These are phyloP conservation scores for Periophthalmus modestus DNA, from an alignment of 2,113 vertebrate species.

Conservation along the genomic window DNA sequence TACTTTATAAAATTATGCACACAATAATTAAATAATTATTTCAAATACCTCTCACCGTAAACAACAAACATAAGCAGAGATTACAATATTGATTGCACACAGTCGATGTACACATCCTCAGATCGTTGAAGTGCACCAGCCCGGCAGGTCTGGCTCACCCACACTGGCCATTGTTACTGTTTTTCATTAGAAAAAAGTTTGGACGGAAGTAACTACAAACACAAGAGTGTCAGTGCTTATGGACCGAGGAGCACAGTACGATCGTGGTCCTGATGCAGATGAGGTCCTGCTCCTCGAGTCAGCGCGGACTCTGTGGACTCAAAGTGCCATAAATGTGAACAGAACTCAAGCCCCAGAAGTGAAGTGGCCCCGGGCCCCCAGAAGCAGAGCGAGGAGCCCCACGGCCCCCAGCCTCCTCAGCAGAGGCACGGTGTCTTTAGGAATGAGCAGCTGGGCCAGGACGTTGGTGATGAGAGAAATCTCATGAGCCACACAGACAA, in stretches of 20 bases:
- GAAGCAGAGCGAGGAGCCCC: slow-evolving; percentile 78
- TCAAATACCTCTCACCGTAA: slow-evolving; percentile 52
- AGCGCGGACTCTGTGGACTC: neutral
- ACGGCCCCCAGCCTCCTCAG: slow-evolving; percentile 83
- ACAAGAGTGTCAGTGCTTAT: slow-evolving; percentile 29
- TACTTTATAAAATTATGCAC: slow-evolving; percentile 75
- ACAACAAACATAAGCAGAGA: slow-evolving; percentile 39
- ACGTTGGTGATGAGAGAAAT: slow-evolving; percentile 96
- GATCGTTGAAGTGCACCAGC: neutral
- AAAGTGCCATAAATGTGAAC: slow-evolving; percentile 1
- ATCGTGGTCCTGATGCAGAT: slow-evolving; percentile 17
- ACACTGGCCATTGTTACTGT: neutral
- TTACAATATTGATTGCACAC: slow-evolving; percentile 1
- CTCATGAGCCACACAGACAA: slow-evolving; percentile 96
- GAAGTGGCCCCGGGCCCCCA: slow-evolving; percentile 62
- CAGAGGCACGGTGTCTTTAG: slow-evolving; percentile 88
- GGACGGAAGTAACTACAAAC: neutral
- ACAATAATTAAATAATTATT: slow-evolving; percentile 81
- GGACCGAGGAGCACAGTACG: slow-evolving; percentile 45
- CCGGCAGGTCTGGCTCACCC: neutral
- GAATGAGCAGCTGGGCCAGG: slow-evolving; percentile 91
- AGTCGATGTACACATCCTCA: neutral
- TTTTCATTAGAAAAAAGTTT: neutral
- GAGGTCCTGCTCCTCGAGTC: slow-evolving; percentile 15
- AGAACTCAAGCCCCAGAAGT: slow-evolving; percentile 29